phyloP scores from a whole-genome alignment of 2,888 invertebrate genomes.

The Stenotaenia linearis region DNA sequence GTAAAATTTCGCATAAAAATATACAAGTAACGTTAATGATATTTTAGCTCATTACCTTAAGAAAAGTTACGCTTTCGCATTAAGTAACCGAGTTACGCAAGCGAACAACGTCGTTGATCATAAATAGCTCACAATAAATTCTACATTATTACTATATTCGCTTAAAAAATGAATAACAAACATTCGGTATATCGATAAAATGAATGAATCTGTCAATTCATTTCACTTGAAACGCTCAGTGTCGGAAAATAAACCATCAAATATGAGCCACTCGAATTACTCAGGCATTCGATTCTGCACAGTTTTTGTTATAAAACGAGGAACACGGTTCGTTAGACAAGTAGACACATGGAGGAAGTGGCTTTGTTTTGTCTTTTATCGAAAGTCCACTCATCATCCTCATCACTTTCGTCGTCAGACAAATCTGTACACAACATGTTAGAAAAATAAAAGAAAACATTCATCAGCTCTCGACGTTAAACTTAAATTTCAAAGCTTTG shows the following conservation, averaged over 20 bases:
- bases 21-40: neutral
- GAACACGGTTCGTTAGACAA: neutral
- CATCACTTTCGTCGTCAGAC: slow-evolving; percentile 17
- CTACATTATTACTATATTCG: neutral
- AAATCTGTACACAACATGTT: neutral
- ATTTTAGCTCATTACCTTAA: neutral
- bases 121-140: neutral
- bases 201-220: neutral
- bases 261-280: neutral
- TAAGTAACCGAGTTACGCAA: neutral
- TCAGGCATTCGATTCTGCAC: neutral
- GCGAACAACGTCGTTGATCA: neutral
- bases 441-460: neutral
- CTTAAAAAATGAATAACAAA: neutral
- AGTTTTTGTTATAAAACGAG: neutral
- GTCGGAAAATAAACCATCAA: neutral
- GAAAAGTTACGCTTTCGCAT: neutral
- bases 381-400: neutral
- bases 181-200: neutral
- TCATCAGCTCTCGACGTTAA: neutral
- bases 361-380: neutral
- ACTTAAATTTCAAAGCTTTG: neutral
- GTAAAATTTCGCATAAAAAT: slow-evolving; percentile 1
- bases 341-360: slow-evolving; percentile 12
- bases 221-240: neutral